These are phyloP conservation scores for Hylaeus volcanicus DNA, from an alignment of 1,140 invertebrate species.

Conservation along the genomic window DNA sequence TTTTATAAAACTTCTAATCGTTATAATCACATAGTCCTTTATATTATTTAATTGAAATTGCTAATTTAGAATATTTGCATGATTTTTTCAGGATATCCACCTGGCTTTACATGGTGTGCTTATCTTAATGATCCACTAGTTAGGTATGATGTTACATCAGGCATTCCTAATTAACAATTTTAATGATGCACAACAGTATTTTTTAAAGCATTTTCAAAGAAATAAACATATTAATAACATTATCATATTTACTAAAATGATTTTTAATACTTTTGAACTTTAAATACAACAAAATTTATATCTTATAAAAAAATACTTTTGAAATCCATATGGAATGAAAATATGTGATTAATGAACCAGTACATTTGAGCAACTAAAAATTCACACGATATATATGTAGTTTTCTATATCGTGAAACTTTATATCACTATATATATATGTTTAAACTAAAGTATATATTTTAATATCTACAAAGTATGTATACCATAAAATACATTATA, in stretches of 20 bases:
- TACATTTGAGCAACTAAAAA: not conserved
- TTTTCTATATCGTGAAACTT: conserved; percentile 11
- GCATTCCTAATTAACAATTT: conserved; percentile 36
- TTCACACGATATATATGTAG: conserved; percentile 6
- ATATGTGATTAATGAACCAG: not conserved
- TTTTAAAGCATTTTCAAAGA: conserved; percentile 30
- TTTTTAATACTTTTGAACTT: not conserved
- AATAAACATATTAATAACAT: conserved; percentile 10
- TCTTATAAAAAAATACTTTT: not conserved
- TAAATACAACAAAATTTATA: conserved; percentile 14
- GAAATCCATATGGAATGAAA: not conserved
- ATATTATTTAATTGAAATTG: conserved; percentile 19
- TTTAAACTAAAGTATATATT: not conserved
- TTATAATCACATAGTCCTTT: conserved; percentile 31
- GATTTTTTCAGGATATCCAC: conserved; percentile 78
- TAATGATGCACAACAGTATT: conserved; percentile 41
- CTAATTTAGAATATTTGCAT: conserved; percentile 41
- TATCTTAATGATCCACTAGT: conserved; percentile 75
- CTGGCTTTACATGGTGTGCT: conserved; percentile 79
- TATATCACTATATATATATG: not conserved
- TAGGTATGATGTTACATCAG: conserved; percentile 62
- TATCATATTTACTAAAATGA: not conserved
- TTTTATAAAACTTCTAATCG: conserved; percentile 15
- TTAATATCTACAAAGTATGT: not conserved
- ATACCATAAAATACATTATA: not conserved